Evolutionary conservation across 2,888 invertebrate species (phyloP), one percentile per base, ranked within the genome.

Genomic region (Eupeodes luniger): DNA sequence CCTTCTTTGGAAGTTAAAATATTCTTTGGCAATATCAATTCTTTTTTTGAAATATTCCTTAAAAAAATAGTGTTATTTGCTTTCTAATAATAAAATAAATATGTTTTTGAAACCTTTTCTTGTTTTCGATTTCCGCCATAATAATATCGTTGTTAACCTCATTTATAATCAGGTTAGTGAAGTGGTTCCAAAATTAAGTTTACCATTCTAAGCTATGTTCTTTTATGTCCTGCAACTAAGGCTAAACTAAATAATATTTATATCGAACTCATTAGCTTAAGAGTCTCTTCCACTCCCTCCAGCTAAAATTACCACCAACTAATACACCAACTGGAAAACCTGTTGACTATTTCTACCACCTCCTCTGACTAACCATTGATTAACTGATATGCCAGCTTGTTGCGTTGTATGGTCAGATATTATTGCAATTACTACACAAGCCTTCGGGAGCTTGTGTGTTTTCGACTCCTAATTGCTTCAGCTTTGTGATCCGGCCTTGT

Each of bases 401-500:
- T 83, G 69, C 69, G 49, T 62, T 72, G 34, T 36, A 61, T 62
- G 66, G 80, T 19, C 79, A 72, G 59, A 76, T 77, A 66, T 74
- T 79, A 77, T 74, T 83, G 79, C 72, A 76, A 83, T 83, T 83
- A 79, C 70, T 76, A 19, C 36, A 57, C 69, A 74, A 49, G 77
- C 77, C 81, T 59, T 69, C 44, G 16, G 82, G 62, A 61, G 47
- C 70, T 34, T 72, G 80, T 75, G 49, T 83, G 75, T 70, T 76
- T 87, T 77, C 53, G 53, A 80, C 72, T 80, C 83, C 87, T 87
- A 87, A 87, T 87, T 87, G 80, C 83, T 67, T 67, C 59, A 44
- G 61, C 75, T 74, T 57, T 49, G 55, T 79, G 44, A 59, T 69
- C 64, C 57, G 66, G 79, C 82, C 79, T 84, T 79, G 76, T 51